Evolutionary conservation across 2,113 vertebrate genomes (phyloP).

Genomic region (Leptobrachium ailaonicum): DNA sequence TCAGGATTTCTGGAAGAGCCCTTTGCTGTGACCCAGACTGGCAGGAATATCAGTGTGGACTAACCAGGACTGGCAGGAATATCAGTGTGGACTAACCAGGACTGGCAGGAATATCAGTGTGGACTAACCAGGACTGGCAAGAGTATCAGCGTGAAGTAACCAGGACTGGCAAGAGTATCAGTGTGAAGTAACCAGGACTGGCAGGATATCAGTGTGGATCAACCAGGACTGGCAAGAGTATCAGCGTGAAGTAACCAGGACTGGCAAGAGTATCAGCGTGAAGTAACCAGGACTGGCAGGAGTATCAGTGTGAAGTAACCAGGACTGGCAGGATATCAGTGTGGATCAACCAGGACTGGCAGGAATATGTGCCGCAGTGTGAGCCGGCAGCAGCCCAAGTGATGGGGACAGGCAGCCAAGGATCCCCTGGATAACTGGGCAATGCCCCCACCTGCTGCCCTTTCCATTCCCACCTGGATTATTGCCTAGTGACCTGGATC

Average conservation of each 20-base stretch:
- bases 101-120: no score
- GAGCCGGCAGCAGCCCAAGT: background rate
- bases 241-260: no score
- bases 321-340: background rate
- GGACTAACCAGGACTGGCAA: no score
- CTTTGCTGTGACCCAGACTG: background rate
- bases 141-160: no score
- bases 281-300: background rate
- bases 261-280: no score
- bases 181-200: background rate
- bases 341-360: background rate
- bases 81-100: no score
- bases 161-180: background rate
- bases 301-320: background rate
- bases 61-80: no score
- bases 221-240: no score
- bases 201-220: background rate
- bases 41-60: no score
- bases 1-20: background rate
- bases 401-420: conserved; percentile 27
- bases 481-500: conserved; percentile 18
- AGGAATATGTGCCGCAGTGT: background rate
- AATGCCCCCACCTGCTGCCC: conserved; percentile 33
- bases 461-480: conserved; percentile 57
- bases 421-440: conserved; percentile 34